A percentile compares a stretch with the other conserved stretches of the same genome.
Conservation (phyloP, 2,797 vertebrate genomes). For the Eremophila alpestris region DNA sequence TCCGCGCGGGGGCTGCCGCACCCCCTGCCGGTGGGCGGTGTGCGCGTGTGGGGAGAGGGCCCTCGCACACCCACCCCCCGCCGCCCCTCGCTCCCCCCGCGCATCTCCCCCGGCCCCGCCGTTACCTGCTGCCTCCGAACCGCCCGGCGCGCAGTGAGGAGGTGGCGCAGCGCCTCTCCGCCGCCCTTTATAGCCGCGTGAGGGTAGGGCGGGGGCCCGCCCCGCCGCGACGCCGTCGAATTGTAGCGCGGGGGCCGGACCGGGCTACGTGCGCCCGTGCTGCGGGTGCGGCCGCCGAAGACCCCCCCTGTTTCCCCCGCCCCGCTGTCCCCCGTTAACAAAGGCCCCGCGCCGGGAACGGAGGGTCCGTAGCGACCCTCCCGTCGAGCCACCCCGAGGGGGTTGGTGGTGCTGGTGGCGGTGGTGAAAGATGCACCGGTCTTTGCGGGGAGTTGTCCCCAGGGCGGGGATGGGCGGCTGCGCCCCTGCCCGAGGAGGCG, state of each 20-base stretch:
- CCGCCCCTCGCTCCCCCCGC: neutral
- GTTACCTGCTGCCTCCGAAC: neutral
- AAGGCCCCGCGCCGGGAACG: neutral
- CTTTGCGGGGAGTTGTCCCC: neutral
- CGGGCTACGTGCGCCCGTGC: constrained; percentile 62
- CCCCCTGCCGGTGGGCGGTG: neutral
- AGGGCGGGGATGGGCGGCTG: neutral
- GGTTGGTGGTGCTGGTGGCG: neutral
- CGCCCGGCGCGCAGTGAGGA: constrained; percentile 32
- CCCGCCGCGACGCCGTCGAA: neutral
- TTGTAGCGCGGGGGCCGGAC: neutral
- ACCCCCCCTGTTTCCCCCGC: neutral
- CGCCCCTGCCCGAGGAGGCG: neutral
- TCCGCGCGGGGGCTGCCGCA: neutral
- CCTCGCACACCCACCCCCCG: neutral
- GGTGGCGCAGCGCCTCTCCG: neutral
- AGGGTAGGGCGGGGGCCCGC: neutral
- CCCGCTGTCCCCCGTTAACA: neutral
- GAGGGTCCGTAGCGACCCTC: neutral
- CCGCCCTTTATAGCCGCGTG: neutral
- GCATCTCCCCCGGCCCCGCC: neutral
- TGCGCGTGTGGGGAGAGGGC: neutral
- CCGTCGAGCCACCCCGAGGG: neutral
- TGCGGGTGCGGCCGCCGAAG: neutral
- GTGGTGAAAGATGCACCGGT: neutral